Evolutionary conservation across 2,888 invertebrate species (phyloP).

Genomic region (Pristionchus arcanus): DNA sequence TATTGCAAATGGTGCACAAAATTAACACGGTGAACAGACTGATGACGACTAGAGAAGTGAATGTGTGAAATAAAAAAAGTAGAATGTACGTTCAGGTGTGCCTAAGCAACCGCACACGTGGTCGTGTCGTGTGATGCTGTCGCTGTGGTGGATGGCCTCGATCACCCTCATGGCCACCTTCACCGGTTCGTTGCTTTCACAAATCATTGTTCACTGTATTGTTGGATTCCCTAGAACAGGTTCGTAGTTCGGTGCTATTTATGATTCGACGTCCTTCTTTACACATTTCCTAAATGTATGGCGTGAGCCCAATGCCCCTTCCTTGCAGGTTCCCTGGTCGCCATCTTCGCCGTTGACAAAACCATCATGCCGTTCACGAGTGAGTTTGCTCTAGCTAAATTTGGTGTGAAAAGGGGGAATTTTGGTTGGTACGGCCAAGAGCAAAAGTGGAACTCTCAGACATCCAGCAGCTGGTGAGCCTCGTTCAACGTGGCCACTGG

Average conservation of each 20-base stretch:
- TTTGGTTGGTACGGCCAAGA: too few relatives aligned
- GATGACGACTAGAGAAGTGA: too few relatives aligned
- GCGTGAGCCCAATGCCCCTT: too few relatives aligned
- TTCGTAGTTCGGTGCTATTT: too few relatives aligned
- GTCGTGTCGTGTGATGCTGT: constrained; percentile 73
- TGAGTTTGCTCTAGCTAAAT: constrained; percentile 8
- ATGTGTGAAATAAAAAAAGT: too few relatives aligned
- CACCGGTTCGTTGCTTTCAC: constrained; percentile 63
- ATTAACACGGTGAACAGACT: too few relatives aligned
- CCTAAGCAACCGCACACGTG: constrained; percentile 72
- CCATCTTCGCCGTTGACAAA: constrained; percentile 75
- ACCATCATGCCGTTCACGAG: constrained; percentile 71
- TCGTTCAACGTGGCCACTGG: constrained; percentile 67
- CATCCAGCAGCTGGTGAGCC: constrained; percentile 66
- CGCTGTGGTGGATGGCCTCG: constrained; percentile 75
- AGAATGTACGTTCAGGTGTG: constrained; percentile 61
- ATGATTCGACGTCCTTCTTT: too few relatives aligned
- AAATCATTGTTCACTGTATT: neutral
- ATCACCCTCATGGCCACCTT: constrained; percentile 75
- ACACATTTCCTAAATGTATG: too few relatives aligned
- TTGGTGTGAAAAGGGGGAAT: too few relatives aligned
- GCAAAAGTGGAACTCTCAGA: constrained; percentile 55
- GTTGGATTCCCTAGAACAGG: neutral
- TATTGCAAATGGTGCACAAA: too few relatives aligned
- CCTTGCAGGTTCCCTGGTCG: constrained; percentile 69